Evolutionary conservation across 1,140 invertebrate species (phyloP).

Genomic region (Coenobita brevimanus): DNA sequence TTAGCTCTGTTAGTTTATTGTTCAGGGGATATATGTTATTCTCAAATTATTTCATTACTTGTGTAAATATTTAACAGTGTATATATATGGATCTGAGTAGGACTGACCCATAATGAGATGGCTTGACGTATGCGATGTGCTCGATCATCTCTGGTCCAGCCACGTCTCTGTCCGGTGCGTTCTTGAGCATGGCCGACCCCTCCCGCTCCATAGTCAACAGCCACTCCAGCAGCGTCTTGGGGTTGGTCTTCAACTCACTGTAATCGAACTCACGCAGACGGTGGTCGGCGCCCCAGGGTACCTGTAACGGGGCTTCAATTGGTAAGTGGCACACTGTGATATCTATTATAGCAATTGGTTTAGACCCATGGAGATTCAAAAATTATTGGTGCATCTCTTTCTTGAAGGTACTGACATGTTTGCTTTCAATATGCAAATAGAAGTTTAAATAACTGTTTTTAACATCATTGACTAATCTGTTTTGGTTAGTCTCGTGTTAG

Average conservation of each 20-base stretch:
- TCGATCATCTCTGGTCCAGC: slow-evolving; percentile 77
- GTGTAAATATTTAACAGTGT: background rate
- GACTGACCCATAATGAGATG: slow-evolving; percentile 80
- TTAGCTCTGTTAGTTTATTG: background rate
- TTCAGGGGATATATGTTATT: background rate
- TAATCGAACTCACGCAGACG: slow-evolving; percentile 77
- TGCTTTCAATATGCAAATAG: no score
- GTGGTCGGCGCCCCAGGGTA: slow-evolving; percentile 76
- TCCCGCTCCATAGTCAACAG: slow-evolving; percentile 77
- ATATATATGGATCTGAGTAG: no score
- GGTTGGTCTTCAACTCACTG: slow-evolving; percentile 75
- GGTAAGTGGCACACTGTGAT: background rate
- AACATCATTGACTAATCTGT: no score
- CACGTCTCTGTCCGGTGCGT: slow-evolving; percentile 75
- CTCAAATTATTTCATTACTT: background rate
- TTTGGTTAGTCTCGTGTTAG: no score
- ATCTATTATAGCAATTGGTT: background rate
- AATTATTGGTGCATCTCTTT: no score
- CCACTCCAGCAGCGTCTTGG: slow-evolving; percentile 76
- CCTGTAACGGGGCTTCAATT: no score
- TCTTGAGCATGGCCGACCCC: slow-evolving; percentile 78
- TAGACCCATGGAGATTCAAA: slow-evolving; percentile 71
- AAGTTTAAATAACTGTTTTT: no score
- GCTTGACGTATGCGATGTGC: slow-evolving; percentile 79
- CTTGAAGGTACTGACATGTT: no score